Conservation (phyloP, 2,888 invertebrate species). For the Brassicogethes aeneus region DNA sequence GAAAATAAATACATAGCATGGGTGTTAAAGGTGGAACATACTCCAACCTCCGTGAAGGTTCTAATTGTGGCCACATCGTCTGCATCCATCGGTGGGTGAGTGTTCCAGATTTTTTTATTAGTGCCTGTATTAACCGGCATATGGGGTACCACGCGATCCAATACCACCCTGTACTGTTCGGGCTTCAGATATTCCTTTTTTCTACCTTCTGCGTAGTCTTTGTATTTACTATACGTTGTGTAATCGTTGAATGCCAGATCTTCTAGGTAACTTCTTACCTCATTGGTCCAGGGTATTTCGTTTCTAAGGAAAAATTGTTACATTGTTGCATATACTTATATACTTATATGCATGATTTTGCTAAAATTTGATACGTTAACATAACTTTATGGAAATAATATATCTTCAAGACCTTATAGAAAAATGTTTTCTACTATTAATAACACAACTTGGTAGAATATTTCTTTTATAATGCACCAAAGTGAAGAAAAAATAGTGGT, state of each 20-base stretch:
- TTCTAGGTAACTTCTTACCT: slow-evolving; percentile 10
- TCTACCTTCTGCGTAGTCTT: slow-evolving; percentile 11
- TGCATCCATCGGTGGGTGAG: slow-evolving; percentile 1
- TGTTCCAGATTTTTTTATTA: background rate
- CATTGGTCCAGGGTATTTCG: slow-evolving; percentile 4
- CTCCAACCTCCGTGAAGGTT: slow-evolving; percentile 15
- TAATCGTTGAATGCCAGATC: slow-evolving; percentile 16
- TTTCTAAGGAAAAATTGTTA: background rate
- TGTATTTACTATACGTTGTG: slow-evolving; percentile 9
- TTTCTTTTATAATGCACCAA: no score
- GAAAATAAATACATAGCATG: slow-evolving; percentile 12
- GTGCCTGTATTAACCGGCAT: background rate
- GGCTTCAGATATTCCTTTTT: slow-evolving; percentile 15
- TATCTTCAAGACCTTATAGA: no score
- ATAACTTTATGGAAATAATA: no score
- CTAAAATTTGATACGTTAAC: no score
- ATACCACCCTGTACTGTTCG: slow-evolving; percentile 12
- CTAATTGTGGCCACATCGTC: slow-evolving; percentile 5
- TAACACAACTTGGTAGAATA: no score
- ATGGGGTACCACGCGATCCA: slow-evolving; percentile 8
- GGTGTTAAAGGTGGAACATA: slow-evolving; percentile 14
- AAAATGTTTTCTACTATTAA: no score
- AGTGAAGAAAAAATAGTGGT: no score
- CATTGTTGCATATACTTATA: background rate
- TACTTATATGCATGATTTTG: no score